A percentile compares a stretch with the other conserved stretches of the same genome.
phyloP scores from a whole-genome alignment of 2,113 vertebrate genomes.

The Gallinago undulata region DNA sequence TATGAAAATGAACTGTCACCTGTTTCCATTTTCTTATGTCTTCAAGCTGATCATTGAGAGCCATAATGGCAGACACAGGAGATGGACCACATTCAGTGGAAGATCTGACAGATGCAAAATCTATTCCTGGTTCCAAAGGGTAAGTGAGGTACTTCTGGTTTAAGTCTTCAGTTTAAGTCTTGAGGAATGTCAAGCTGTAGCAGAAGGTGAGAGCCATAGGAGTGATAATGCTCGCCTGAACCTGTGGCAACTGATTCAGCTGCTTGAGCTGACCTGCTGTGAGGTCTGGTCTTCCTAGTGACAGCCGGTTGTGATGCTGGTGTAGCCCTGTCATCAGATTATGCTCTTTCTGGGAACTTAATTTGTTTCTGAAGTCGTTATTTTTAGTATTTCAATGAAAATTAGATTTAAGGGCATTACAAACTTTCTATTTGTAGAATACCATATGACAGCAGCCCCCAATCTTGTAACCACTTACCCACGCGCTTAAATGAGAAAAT shows the following conservation, averaged over 20 bases:
- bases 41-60: conserved; percentile 9
- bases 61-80: conserved; percentile 47
- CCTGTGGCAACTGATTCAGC: neutral
- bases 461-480: neutral
- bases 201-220: neutral
- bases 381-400: neutral
- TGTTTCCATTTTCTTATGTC: conserved; percentile 2
- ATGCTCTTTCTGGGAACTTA: neutral
- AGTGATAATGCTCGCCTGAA: neutral
- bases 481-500: neutral
- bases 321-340: neutral
- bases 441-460: neutral
- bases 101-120: conserved; percentile 58
- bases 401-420: neutral
- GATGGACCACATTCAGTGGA: neutral
- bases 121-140: conserved; percentile 46
- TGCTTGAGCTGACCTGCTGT: neutral
- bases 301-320: neutral
- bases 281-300: neutral
- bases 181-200: neutral
- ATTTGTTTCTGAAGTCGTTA: neutral
- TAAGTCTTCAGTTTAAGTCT: neutral
- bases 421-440: neutral
- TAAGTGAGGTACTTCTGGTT: conserved; percentile 22
- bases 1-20: neutral